Conservation (phyloP, 2,113 vertebrate species). For the Geococcyx californianus region DNA sequence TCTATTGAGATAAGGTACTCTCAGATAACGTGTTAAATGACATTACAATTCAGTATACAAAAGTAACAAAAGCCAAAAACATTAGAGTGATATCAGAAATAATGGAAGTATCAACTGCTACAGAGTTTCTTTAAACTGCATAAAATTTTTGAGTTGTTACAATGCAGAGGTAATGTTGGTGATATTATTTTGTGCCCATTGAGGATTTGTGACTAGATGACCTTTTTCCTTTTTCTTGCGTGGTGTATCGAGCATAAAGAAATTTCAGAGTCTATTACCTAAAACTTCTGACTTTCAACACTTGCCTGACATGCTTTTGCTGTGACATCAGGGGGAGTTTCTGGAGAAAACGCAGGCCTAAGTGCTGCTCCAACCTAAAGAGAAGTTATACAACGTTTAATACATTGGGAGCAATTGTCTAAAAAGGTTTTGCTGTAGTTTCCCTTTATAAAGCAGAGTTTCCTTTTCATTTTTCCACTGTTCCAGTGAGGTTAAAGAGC, state of each 20-base stretch:
- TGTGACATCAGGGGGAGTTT: conserved; percentile 91
- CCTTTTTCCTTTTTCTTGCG: background rate
- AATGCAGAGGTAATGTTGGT: background rate
- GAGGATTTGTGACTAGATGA: background rate
- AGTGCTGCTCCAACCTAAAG: conserved; percentile 92
- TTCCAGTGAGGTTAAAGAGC: background rate
- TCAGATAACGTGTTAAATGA: background rate
- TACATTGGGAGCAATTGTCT: background rate
- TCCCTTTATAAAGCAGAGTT: background rate
- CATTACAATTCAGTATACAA: background rate
- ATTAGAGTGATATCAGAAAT: background rate
- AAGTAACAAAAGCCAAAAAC: background rate
- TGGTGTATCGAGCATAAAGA: background rate
- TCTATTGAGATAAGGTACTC: background rate
- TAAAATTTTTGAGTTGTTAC: background rate
- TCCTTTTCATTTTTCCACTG: background rate
- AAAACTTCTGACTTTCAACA: conserved; percentile 31
- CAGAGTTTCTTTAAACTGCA: background rate
- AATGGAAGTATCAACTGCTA: background rate
- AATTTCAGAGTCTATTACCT: background rate
- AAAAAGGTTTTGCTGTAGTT: background rate
- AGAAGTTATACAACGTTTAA: conserved; percentile 17
- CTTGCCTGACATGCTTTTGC: conserved; percentile 93
- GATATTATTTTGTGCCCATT: background rate
- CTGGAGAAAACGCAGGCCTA: conserved; percentile 88